Conservation (phyloP, 2,797 vertebrate genomes). For the Todus mexicanus region DNA sequence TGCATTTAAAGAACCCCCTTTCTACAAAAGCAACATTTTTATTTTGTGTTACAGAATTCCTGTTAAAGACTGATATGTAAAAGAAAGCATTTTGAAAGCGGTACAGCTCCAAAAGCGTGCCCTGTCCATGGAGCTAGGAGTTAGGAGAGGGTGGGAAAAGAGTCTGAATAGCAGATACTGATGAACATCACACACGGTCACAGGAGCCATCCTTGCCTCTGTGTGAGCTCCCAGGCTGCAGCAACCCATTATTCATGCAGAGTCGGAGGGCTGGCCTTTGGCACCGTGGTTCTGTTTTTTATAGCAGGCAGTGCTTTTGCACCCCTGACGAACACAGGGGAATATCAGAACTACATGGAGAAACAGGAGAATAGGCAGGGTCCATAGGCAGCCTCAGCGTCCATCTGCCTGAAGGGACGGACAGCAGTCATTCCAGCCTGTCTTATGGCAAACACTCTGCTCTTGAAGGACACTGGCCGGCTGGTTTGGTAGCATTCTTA, state of each 20-base stretch:
- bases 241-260: background rate
- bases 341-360: background rate
- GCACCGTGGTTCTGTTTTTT: background rate
- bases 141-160: background rate
- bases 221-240: background rate
- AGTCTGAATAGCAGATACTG: background rate
- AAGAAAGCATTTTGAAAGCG: constrained; percentile 21
- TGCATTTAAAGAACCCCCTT: background rate
- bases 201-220: background rate
- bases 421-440: background rate
- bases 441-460: background rate
- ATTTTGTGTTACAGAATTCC: background rate
- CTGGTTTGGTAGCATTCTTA: constrained; percentile 13
- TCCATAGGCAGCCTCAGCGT: background rate
- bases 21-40: background rate
- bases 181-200: background rate
- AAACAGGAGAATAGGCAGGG: background rate
- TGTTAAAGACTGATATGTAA: background rate
- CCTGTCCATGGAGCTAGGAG: background rate
- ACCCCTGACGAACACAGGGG: background rate
- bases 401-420: background rate
- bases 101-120: constrained; percentile 13
- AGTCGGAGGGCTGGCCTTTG: background rate
- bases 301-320: background rate
- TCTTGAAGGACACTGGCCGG: background rate